Evolutionary conservation across 2,888 invertebrate genomes (phyloP).

Genomic region (Quadroppia sp.): DNA sequence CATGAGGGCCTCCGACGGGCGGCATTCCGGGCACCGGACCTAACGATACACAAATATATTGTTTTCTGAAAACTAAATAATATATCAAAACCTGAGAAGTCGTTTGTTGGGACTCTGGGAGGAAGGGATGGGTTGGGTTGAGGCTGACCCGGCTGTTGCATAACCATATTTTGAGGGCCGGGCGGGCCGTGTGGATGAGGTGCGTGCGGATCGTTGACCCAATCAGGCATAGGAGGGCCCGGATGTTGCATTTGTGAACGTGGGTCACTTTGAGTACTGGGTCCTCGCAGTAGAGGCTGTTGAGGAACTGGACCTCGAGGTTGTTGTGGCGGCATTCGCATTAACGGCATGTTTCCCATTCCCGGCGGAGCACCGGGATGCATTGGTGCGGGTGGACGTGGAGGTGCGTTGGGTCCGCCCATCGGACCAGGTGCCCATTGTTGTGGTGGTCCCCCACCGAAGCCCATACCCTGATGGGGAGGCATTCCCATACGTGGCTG

Average conservation of each 20-base stretch:
- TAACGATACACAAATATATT: neutral
- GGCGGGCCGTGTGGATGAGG: slow-evolving; percentile 31
- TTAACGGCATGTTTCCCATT: slow-evolving; percentile 36
- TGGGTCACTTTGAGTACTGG: slow-evolving; percentile 34
- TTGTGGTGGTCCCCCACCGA: slow-evolving; percentile 50
- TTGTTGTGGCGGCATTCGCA: slow-evolving; percentile 27
- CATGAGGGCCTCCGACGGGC: slow-evolving; percentile 46
- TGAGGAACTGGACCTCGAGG: slow-evolving; percentile 23
- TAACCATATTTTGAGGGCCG: slow-evolving; percentile 32
- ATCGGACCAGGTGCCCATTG: slow-evolving; percentile 47
- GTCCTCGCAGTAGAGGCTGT: slow-evolving; percentile 35
- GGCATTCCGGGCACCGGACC: slow-evolving; percentile 47
- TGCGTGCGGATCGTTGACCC: slow-evolving; percentile 14
- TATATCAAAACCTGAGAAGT: neutral
- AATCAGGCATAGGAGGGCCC: slow-evolving; percentile 31
- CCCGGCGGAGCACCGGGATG: slow-evolving; percentile 55
- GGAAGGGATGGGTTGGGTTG: slow-evolving; percentile 10
- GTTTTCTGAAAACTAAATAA: too few species aligned
- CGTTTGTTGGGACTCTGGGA: slow-evolving; percentile 30
- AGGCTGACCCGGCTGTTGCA: slow-evolving; percentile 25
- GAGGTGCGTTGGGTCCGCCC: slow-evolving; percentile 53
- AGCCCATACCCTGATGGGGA: slow-evolving; percentile 49
- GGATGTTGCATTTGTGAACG: slow-evolving; percentile 35
- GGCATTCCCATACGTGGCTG: slow-evolving; percentile 47
- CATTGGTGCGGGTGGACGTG: slow-evolving; percentile 59